Conservation (phyloP, 2,113 vertebrate species). For the Mirza zaza region DNA sequence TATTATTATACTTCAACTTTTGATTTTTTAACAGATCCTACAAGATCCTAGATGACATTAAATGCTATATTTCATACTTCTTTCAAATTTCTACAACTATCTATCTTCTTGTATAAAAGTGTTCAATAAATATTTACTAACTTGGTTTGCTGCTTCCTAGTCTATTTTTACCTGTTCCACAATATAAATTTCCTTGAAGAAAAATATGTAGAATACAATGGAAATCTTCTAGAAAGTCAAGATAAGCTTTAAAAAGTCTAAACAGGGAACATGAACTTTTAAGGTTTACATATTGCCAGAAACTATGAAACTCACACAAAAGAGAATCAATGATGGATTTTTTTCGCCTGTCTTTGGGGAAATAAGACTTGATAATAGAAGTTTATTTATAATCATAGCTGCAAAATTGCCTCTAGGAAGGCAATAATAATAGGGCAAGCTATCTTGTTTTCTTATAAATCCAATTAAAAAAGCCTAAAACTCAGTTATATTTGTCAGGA, state of each 20-base stretch:
- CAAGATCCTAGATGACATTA: neutral
- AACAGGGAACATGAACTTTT: slow-evolving; percentile 36
- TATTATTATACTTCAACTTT: neutral
- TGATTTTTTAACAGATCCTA: neutral
- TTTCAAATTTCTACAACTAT: neutral
- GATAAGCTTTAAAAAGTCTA: slow-evolving; percentile 41
- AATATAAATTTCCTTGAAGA: slow-evolving; percentile 12
- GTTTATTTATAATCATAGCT: slow-evolving; percentile 70
- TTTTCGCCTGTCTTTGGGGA: slow-evolving; percentile 48
- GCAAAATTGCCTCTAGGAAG: slow-evolving; percentile 70
- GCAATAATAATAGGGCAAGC: neutral
- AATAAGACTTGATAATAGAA: slow-evolving; percentile 67
- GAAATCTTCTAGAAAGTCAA: slow-evolving; percentile 9
- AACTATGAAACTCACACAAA: slow-evolving; percentile 48
- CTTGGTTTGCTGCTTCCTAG: neutral
- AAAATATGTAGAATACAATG: slow-evolving; percentile 32
- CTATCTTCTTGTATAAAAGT: neutral
- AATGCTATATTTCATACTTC: neutral
- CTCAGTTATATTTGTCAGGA: slow-evolving; percentile 12
- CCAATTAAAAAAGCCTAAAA: slow-evolving; percentile 55
- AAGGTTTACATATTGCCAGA: slow-evolving; percentile 23
- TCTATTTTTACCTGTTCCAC: neutral
- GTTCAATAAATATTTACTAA: slow-evolving; percentile 16
- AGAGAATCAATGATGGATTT: slow-evolving; percentile 55
- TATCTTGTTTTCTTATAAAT: slow-evolving; percentile 36